Base-by-base conservation (phyloP, 1,140 invertebrate genomes). In the Drosophila jambulina region DNA sequence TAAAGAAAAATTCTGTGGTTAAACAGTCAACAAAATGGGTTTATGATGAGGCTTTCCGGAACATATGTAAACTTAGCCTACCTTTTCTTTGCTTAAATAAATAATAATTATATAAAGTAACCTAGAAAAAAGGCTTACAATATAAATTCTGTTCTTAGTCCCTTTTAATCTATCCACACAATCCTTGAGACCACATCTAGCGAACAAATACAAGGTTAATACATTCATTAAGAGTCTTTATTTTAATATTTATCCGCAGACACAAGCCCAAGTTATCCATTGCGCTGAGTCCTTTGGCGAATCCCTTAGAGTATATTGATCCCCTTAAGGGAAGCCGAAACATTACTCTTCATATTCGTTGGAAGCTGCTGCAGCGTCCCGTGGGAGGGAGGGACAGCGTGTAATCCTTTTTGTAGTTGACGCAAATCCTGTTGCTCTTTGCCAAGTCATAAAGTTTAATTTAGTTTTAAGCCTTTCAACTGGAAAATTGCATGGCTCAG, bases 401-500 rank as follows among this genome's bases (percentile, higher is more conserved):
- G 86, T 90, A 90, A 90, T 90, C 86, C 85, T 82, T 90, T 81
- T 90, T 88, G 84, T 88, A 74, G 84, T 88, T 88, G 67, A 60
- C 77, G 81, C 84, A 87, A 87, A 87, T 87, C 84, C 84, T 82
- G 63, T 84, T 85, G 76, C 80, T 80, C 63, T 57, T 64, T 83
- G 80, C 78, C 70, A 90, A 90, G 85, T 90, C 85, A 90, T 90
- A 90, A 90, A 90, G 81, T 90, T 90, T 90, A 90, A 90, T 90
- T 90, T 90, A 85, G 85, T 90, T 90, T 90, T 90, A 90, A 90
- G 86, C 85, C 87, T 90, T 90, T 90, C 75, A 90, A 90, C 85
- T 90, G 85, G 85, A 90, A 90, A 90, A 90, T 90, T 90, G 85
- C 85, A 87, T 88, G 80, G 60, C 51, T 56, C 34, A 19, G n/a